Conservation (phyloP, 2,888 invertebrate genomes). For the Pseudolycoriella hygida region DNA sequence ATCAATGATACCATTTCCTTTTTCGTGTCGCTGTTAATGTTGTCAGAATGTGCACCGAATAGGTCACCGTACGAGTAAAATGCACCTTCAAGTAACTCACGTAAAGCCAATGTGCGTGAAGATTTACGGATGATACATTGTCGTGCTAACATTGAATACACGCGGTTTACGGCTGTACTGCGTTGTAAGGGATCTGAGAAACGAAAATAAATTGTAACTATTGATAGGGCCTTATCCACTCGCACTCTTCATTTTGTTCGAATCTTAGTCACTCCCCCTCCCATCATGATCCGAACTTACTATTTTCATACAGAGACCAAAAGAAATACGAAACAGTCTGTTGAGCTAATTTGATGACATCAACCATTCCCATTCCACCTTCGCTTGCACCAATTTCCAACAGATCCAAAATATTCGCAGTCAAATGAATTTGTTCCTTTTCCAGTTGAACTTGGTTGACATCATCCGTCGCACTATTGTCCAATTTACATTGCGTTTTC, state of each 20-base stretch:
- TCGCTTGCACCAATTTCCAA: constrained; percentile 42
- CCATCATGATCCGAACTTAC: constrained; percentile 25
- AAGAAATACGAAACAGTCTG: constrained; percentile 62
- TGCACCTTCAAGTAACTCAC: constrained; percentile 55
- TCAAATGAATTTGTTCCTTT: constrained; percentile 28
- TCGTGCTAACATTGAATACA: constrained; percentile 42
- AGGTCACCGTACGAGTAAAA: constrained; percentile 47
- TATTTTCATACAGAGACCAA: constrained; percentile 46
- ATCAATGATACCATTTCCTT: constrained; percentile 36
- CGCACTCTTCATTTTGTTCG: background rate
- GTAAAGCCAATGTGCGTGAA: constrained; percentile 50
- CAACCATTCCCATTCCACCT: constrained; percentile 41
- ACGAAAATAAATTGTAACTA: constrained; percentile 6
- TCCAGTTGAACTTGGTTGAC: background rate
- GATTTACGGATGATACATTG: constrained; percentile 42
- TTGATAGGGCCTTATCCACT: background rate
- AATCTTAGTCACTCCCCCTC: background rate
- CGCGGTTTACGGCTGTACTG: constrained; percentile 43
- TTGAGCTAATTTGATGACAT: constrained; percentile 49
- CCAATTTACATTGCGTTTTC: background rate
- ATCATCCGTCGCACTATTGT: constrained; percentile 1
- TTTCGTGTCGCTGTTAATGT: constrained; percentile 23
- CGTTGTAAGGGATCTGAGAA: constrained; percentile 42
- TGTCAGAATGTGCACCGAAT: constrained; percentile 48
- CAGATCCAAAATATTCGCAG: constrained; percentile 43